Evolutionary conservation across 2,797 vertebrate genomes (phyloP).

Genomic region (Mycteria americana): DNA sequence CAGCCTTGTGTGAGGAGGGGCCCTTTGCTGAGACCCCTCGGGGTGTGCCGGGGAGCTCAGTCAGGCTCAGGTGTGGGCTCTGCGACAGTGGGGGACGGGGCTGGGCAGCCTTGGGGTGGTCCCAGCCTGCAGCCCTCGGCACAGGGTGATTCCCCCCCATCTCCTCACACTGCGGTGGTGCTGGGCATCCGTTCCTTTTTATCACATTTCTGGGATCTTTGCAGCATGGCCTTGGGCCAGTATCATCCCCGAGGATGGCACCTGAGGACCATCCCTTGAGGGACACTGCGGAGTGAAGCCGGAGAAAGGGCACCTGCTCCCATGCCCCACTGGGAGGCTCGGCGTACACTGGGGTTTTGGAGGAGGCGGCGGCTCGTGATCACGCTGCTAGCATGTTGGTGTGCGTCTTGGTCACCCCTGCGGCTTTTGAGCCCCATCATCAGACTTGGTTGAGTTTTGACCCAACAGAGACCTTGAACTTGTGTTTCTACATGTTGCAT

Average conservation of each 20-base stretch:
- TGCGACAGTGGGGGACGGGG: background rate
- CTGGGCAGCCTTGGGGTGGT: background rate
- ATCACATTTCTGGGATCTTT: background rate
- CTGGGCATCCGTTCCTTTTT: background rate
- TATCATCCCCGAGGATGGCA: no score
- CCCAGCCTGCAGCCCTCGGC: background rate
- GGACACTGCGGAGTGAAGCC: background rate
- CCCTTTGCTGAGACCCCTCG: background rate
- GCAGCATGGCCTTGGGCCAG: background rate
- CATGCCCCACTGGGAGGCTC: accelerated
- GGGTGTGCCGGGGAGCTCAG: background rate
- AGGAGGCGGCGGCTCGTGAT: accelerated
- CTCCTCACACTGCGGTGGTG: accelerated
- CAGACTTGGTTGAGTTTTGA: background rate
- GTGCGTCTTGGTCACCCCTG: background rate
- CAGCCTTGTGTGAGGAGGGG: background rate
- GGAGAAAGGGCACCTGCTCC: background rate
- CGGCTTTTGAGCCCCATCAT: background rate
- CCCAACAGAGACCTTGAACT: background rate
- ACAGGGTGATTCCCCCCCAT: accelerated
- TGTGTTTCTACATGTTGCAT: background rate
- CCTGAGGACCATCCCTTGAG: background rate
- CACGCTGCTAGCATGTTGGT: accelerated
- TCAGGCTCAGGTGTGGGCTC: background rate
- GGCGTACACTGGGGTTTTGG: background rate